phyloP scores from a whole-genome alignment of 1,140 invertebrate species.

The Heterodera carotae region DNA sequence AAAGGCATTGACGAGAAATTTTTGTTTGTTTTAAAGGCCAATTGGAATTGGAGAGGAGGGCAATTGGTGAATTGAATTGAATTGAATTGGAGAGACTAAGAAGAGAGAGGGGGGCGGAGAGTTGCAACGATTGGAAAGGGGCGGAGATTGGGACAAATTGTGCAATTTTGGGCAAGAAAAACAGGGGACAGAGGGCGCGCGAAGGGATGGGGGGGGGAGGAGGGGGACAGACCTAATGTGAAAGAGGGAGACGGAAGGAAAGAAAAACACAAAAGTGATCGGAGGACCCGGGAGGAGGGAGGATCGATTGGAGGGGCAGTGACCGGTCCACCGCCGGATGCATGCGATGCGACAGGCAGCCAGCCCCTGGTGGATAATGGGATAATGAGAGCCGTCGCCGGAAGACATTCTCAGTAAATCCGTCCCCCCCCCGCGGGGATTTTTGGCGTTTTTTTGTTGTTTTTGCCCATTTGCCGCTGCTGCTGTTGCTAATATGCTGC shows the following conservation, averaged over 20 bases:
- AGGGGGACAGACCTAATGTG: not conserved
- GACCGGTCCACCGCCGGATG: constrained; percentile 8
- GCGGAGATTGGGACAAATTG: not conserved
- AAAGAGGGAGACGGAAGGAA: not conserved
- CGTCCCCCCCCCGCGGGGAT: too few species aligned
- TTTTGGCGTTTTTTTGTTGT: not conserved
- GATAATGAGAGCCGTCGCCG: constrained; percentile 4
- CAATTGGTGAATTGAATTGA: not conserved
- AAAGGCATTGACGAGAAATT: not conserved
- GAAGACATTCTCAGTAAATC: not conserved
- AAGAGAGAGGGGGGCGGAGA: not conserved
- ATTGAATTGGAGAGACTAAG: not conserved
- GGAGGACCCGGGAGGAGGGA: not conserved
- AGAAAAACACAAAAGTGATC: not conserved
- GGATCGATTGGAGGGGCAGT: not conserved
- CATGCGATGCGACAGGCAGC: not conserved
- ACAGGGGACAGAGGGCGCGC: not conserved
- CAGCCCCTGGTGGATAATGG: too few species aligned
- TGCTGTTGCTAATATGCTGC: too few species aligned
- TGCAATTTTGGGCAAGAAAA: not conserved
- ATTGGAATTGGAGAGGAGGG: not conserved
- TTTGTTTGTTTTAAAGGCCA: constrained; percentile 15
- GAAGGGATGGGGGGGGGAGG: too few species aligned
- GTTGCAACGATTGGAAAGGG: not conserved
- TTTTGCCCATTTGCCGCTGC: not conserved